A percentile compares a stretch with the other conserved stretches of the same genome.
Evolutionary conservation across 2,888 invertebrate species (phyloP).

Genomic region (Fabriciana adippe): DNA sequence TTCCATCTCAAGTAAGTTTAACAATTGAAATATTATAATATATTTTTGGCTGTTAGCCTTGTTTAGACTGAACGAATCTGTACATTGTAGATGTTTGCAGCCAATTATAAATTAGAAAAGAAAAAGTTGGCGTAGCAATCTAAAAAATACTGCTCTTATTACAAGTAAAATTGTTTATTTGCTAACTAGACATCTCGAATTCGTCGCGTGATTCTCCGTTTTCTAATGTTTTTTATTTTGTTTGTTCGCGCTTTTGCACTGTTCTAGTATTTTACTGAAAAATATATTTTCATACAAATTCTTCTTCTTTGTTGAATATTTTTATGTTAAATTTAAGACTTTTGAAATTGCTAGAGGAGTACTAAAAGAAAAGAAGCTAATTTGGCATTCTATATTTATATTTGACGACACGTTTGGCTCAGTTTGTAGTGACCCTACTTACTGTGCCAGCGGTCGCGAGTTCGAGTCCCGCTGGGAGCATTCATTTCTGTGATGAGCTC

Average conservation of each 20-base stretch:
- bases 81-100: background rate
- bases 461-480: no score
- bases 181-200: background rate
- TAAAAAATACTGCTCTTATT: background rate
- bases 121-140: background rate
- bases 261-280: background rate
- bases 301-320: background rate
- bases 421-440: no score
- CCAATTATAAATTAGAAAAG: constrained; percentile 4
- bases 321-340: background rate
- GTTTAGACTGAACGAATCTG: no score
- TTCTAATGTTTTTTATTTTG: background rate
- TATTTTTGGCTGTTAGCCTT: no score
- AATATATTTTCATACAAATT: background rate
- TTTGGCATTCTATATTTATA: no score
- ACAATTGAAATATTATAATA: no score
- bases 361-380: no score
- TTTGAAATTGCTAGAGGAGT: no score
- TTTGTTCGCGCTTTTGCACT: background rate
- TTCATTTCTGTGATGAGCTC: no score
- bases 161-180: constrained; percentile 3
- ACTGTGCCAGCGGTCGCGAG: no score
- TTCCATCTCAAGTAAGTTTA: no score
- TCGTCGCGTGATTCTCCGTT: background rate
- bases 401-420: no score